Conservation (phyloP, 2,888 invertebrate genomes). For the Acronicta leporina region DNA sequence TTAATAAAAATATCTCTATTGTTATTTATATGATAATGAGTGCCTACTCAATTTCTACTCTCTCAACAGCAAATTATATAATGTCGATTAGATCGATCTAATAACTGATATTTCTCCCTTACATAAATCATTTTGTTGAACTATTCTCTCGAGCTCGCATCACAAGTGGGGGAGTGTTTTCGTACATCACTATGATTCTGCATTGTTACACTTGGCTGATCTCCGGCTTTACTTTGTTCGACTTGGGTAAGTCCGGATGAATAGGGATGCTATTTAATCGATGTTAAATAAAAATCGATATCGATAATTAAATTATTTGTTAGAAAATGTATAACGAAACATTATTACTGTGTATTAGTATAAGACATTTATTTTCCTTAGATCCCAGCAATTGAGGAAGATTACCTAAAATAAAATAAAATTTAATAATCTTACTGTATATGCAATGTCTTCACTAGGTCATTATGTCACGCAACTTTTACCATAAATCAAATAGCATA, state of each 20-base stretch:
- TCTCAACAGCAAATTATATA: not conserved
- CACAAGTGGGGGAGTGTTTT: slow-evolving; percentile 34
- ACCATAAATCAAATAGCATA: too few species aligned
- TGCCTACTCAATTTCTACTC: not conserved
- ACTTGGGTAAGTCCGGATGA: slow-evolving; percentile 35
- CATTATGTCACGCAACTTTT: too few species aligned
- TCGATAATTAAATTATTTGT: slow-evolving; percentile 6
- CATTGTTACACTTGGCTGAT: slow-evolving; percentile 56
- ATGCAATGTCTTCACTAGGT: too few species aligned
- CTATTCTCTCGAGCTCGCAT: slow-evolving; percentile 25
- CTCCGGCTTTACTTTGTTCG: slow-evolving; percentile 52
- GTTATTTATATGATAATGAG: not conserved
- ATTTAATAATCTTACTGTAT: too few species aligned
- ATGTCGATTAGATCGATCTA: not conserved
- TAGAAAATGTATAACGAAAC: too few species aligned
- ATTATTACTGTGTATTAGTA: too few species aligned
- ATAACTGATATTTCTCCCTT: slow-evolving; percentile 33
- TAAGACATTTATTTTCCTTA: too few species aligned
- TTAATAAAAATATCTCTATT: too few species aligned
- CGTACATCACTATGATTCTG: slow-evolving; percentile 55
- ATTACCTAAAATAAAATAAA: too few species aligned
- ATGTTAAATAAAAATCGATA: slow-evolving; percentile 29
- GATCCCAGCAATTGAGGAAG: too few species aligned
- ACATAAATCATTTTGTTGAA: slow-evolving; percentile 43
- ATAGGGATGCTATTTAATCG: slow-evolving; percentile 31